Base-by-base conservation (phyloP, 30 jellyfish, hydroid and myxozoan species). In the Chrysaora quinquecirrha region DNA sequence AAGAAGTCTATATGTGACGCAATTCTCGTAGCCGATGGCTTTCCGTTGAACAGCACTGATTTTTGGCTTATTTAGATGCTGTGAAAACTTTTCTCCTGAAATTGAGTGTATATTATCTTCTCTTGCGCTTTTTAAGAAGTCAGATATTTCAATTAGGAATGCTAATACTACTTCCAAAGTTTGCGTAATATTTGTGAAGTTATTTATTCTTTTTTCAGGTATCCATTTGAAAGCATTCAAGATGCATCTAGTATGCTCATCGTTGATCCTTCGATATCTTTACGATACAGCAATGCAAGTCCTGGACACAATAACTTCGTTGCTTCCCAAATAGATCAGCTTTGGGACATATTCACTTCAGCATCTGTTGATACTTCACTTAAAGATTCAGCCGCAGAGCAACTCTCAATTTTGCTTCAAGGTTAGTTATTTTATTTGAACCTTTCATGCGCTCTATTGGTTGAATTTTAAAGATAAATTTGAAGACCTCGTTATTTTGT, bases 321-420 rank as follows among this genome's bases (percentile, higher is more conserved):
- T 1, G 95, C 80, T 22, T 47, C 89, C 20, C 72, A 64, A 2
- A 48, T 85, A 10, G 80, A 61, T 18, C 80, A 73, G 32, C 71
- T 91, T 4, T 91, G 98, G 98, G 88, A 80, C 22, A 78, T 91
- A 6, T 80, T 91, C 31, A 21, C 31, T 11, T 80, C 90, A 18
- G 65, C 74, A 50, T n/a, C 84, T 11, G 82, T 91, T 11, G 96
- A 86, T 1, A 70, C 54, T 22, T 62, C 89, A 9, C 72, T 91
- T 27, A 69, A 82, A 23, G 78, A 78, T 22, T 80, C 96, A 21
- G 96, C 96, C 14, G 91, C 93, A 1, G 96, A 91, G 47, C 98
- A 91, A 48, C 49, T 90, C 34, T 76, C 96, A 34, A 70, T 90
- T 24, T 48, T 90, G 31, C 50, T 69, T 0, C 93, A 80, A 91